Base-by-base conservation (phyloP, 2,888 invertebrate species). In the Coelogynopora nodosa region DNA sequence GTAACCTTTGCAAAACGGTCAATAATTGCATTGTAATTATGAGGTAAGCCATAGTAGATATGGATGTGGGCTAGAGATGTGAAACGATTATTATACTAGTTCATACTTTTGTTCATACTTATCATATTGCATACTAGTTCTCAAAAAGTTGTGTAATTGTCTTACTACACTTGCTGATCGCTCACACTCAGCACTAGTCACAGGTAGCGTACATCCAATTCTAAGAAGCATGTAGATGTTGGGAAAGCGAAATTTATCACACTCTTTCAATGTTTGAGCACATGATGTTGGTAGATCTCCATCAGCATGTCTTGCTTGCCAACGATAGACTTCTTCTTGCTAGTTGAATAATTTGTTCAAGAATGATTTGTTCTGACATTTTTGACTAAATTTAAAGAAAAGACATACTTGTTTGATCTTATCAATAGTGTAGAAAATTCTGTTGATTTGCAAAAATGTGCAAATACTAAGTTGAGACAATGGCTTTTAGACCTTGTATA, bases 381-480 rank as follows among this genome's bases (percentile, higher is more conserved):
- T 49, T 49, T 49, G 49, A 18, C 49, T 49, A 18, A 49, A 49
- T 49, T 49, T 49, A 18, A 49, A 49, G 49, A 49, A 49, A 18
- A 49, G 49, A 49, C 49, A 49, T 49, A 18, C 18, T 18, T 49
- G 49, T 49, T 49, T 49, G 49, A 49, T 49, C 5, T 10, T 5
- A 49, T 49, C 49, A 49, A 49, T 5, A 49, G 49, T 49, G 18
- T 10, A 49, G 18, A 18, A 18, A 49, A 5, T 49, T 49, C 49
- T 49, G 49, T 49, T 49, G 49, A 5, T 49, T 26, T 1, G n/a
- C 83, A 83, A n/a, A 10, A 83, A 26, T 84, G 84, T 18, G 67
- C 31, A 13, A 84, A 10, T 13, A 84, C 84, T 18, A 74, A 27
- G 23, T 84, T 84, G 5, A 81, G 84, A 82, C 84, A 82, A 82